phyloP scores from a whole-genome alignment of 2,888 invertebrate genomes.

The Amorpha juglandis region DNA sequence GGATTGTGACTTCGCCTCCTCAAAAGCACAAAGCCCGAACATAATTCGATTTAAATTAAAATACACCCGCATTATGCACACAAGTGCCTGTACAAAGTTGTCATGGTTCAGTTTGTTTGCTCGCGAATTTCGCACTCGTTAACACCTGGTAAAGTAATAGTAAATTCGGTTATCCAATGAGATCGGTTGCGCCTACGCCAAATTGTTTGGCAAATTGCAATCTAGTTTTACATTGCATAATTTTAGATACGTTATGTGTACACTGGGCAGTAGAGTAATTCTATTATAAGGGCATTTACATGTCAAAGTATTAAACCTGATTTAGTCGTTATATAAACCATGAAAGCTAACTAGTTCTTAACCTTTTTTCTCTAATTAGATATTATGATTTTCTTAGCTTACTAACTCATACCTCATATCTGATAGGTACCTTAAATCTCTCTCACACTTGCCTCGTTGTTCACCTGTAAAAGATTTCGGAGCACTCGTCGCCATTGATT shows the following conservation, averaged over 20 bases:
- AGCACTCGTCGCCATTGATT: no score
- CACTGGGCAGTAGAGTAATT: no score
- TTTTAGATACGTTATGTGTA: background rate
- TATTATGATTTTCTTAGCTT: no score
- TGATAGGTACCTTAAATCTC: no score
- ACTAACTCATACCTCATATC: no score
- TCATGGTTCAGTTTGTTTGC: background rate
- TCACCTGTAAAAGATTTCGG: no score
- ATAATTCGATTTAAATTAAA: slow-evolving; percentile 59
- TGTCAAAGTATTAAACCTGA: no score
- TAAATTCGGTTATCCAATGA: slow-evolving; percentile 1
- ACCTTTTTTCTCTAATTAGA: no score
- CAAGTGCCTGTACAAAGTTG: slow-evolving; percentile 30
- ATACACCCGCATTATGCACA: slow-evolving; percentile 53
- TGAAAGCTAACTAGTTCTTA: no score
- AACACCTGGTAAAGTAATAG: background rate
- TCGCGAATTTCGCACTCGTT: background rate
- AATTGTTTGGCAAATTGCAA: background rate
- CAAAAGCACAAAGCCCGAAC: slow-evolving; percentile 42
- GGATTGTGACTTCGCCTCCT: slow-evolving; percentile 38
- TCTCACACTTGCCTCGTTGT: no score
- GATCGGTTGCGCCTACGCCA: background rate
- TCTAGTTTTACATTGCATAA: slow-evolving; percentile 1
- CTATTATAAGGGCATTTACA: no score
- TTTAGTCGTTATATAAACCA: no score